Evolutionary conservation across 2,888 invertebrate genomes (phyloP).

Genomic region (Perithous albicinctus): DNA sequence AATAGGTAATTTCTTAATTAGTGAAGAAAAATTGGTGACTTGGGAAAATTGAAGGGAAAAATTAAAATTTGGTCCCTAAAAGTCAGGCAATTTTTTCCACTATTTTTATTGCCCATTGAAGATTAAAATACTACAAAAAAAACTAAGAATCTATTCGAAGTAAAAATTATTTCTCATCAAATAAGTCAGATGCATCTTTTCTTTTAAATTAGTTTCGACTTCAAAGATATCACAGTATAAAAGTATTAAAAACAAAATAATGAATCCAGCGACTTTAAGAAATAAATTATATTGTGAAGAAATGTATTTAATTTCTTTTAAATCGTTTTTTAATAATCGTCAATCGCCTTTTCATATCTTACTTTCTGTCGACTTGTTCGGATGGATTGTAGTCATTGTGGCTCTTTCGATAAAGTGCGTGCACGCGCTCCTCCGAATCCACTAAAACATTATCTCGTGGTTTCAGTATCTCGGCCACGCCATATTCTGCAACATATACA

Average conservation of each 20-base stretch:
- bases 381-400: conserved; percentile 85
- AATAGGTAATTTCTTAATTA: too few relatives aligned
- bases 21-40: too few relatives aligned
- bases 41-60: too few relatives aligned
- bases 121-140: background rate
- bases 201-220: background rate
- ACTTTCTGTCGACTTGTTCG: conserved; percentile 84
- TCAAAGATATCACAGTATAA: too few relatives aligned
- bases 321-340: background rate
- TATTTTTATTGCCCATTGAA: too few relatives aligned
- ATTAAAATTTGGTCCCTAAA: too few relatives aligned
- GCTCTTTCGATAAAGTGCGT: conserved; percentile 85
- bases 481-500: conserved; percentile 72
- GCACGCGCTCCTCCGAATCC: conserved; percentile 83
- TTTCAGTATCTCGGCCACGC: conserved; percentile 82
- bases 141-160: background rate
- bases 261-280: background rate
- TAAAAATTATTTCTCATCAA: background rate
- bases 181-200: background rate
- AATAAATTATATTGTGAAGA: background rate
- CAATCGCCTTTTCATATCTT: conserved; percentile 58
- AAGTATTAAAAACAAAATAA: too few relatives aligned
- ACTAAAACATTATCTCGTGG: conserved; percentile 83
- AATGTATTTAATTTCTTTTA: background rate
- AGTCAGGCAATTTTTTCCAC: too few relatives aligned